Base-by-base conservation (phyloP, 1,140 invertebrate genomes). In the Zaprionus taronus region DNA sequence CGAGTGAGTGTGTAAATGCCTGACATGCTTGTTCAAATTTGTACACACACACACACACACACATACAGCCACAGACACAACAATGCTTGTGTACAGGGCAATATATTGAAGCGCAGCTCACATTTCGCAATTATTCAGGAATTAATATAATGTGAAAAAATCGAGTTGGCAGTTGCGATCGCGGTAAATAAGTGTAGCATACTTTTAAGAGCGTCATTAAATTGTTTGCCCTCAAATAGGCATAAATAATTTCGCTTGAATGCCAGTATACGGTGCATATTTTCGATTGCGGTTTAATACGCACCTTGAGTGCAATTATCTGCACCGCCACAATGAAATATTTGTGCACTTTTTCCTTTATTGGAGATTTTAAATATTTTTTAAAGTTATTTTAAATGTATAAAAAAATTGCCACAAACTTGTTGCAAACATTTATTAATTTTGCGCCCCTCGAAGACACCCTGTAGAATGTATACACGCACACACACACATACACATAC, bases 1-100 rank as follows among this genome's bases (percentile, higher is more conserved):
- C 44, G 44, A 49, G 49, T 55, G 71, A 79, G 67, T 71, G 49
- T 34, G 15, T 57, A 57, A 60, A 58, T 66, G 62, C 51, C 49
- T 74, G 31, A 58, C 44, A 56, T 51, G 17, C 49, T 51, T 41
- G 56, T 15, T 56, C 41, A 77, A 73, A 73, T 73, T 68, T 64
- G 9, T 2, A 31, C 31, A 49, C 36, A 7, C 7, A 31, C 31
- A 49, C 62, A 72, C 15, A 24, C 41, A 22, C 14, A 12, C 34
- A 22, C 47, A 22, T 22, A 22, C 22, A 22, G 22, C 22, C 22
- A 49, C 20, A 49, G n/a, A 17, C n/a, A 9, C 20, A 12, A 22
- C 17, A 65, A 64, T 70, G 31, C 20, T 11, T 38, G 44, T 44
- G 11, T 67, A 36, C 65, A 47, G 64, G 36, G 47, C 57, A 44